Percentiles rank a stretch among this genome's conserved stretches.
phyloP scores from a whole-genome alignment of 2,888 invertebrate genomes.

The Eulithis testata region DNA sequence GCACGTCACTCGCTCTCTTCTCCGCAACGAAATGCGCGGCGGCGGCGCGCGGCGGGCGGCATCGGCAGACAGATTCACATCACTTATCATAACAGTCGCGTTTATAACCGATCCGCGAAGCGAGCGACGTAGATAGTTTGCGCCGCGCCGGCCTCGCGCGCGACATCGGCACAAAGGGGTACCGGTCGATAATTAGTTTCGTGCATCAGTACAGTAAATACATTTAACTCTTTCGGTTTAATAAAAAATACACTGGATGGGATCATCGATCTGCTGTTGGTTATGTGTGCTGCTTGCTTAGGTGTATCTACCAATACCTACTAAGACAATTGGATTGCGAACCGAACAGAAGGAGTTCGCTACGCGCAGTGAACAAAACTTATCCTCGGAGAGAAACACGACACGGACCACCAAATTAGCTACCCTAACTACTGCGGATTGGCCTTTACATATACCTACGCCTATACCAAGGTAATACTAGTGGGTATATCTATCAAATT shows the following conservation, averaged over 20 bases:
- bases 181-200: constrained; percentile 68
- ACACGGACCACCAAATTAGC: constrained; percentile 39
- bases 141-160: constrained; percentile 13
- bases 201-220: constrained; percentile 16
- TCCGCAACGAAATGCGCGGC: neutral
- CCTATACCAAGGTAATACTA: too few species aligned
- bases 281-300: neutral
- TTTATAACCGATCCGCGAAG: constrained; percentile 22
- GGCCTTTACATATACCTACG: too few species aligned
- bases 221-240: neutral
- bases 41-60: too few species aligned
- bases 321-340: too few species aligned
- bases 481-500: too few species aligned
- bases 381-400: constrained; percentile 1
- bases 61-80: too few species aligned
- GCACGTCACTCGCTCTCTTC: too few species aligned
- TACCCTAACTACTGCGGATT: too few species aligned
- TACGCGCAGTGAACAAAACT: neutral
- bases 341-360: neutral
- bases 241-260: neutral
- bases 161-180: constrained; percentile 39
- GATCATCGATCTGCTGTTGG: neutral
- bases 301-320: too few species aligned
- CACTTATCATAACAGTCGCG: constrained; percentile 9
- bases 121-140: constrained; percentile 8